Evolutionary conservation across 2,888 invertebrate species (phyloP).

Genomic region (Myopa tessellatipennis): DNA sequence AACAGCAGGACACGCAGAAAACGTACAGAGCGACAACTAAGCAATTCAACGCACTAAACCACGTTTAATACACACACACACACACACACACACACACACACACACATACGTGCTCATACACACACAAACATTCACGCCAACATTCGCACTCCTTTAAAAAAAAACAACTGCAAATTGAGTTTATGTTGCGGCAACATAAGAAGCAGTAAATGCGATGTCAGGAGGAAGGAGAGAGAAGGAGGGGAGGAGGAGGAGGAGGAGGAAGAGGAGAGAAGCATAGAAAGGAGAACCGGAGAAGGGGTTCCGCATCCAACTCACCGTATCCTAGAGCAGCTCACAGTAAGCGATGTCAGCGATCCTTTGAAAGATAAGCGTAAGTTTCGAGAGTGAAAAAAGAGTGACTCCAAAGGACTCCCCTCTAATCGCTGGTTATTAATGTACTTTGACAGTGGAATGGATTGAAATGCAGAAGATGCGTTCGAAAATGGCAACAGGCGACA

Average conservation of each 20-base stretch:
- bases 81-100: not conserved
- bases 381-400: too few relatives aligned
- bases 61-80: not conserved
- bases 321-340: too few relatives aligned
- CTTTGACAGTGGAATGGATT: too few relatives aligned
- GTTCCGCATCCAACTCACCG: too few relatives aligned
- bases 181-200: not conserved
- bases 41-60: too few relatives aligned
- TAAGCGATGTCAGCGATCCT: too few relatives aligned
- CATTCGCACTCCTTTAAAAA: not conserved
- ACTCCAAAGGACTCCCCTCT: too few relatives aligned
- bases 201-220: not conserved
- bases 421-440: too few relatives aligned
- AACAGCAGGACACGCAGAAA: not conserved
- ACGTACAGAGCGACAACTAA: not conserved
- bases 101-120: not conserved
- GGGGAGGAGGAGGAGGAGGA: too few relatives aligned
- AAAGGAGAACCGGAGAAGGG: not conserved
- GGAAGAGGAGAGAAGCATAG: not conserved
- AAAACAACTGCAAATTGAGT: not conserved
- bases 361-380: too few relatives aligned
- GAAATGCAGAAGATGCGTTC: too few relatives aligned
- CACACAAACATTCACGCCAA: not conserved
- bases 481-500: too few relatives aligned
- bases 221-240: not conserved